Base-by-base conservation (phyloP, 2,888 invertebrate species). In the Euproctis similis region DNA sequence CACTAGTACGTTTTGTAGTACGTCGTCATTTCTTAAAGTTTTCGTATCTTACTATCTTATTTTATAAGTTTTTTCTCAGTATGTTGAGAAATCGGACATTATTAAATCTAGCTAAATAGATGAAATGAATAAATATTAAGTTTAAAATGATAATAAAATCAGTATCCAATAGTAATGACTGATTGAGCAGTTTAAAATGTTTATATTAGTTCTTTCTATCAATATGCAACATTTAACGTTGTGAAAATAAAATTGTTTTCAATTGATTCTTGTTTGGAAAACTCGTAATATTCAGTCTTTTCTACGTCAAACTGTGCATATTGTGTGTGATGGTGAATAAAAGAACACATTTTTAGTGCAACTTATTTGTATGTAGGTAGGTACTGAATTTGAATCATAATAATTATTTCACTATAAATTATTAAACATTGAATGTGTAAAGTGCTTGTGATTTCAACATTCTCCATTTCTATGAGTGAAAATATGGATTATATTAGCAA, bases 191-290 rank as follows among this genome's bases (percentile, higher is more conserved):
- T 21, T 21, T 1, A 10, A 4, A 10, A 21, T 10, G 7, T n/a
- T n/a, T 10, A 21, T 10, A n/a, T 6, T 21, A 10, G 21, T 19
- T 21, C 8, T 9, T 11, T 9, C 10, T 21, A 11, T 21, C 12
- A 13, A 23, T 8, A 11, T 32, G 26, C 18, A n/a, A 14, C 28
- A 21, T 22, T 24, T 44, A 39, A 42, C 35, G 28, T 29, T 35
- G 26, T 10, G 29, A 35, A 42, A 39, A 34, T 42, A 44, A 31
- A 45, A 53, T 53, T 66, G 62, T 69, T 69, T 64, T 61, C 48
- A 36, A 50, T 34, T 43, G 8, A 47, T 55, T 66, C 65, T 63
- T 65, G 65, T 62, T 59, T 60, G 51, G 43, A 37, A 45, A 47
- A 48, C 42, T 41, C 32, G 42, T 40, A 35, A 47, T 51, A 21